phyloP scores from a whole-genome alignment of 2,113 vertebrate genomes.

The Hyla sarda region DNA sequence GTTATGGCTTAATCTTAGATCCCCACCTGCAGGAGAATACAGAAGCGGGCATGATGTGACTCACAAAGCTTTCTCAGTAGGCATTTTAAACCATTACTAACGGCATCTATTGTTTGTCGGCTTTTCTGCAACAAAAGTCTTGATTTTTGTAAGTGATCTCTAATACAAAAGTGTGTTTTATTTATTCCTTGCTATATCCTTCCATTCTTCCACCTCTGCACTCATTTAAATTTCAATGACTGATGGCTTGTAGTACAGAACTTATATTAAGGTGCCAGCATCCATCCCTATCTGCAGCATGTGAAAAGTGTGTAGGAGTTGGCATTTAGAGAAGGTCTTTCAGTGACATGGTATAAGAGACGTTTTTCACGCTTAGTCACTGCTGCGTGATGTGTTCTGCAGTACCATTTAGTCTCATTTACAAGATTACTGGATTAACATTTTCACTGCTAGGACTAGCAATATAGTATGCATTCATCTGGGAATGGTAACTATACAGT shows the following conservation, averaged over 20 bases:
- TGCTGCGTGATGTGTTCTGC: slow-evolving; percentile 64
- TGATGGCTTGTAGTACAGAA: slow-evolving; percentile 68
- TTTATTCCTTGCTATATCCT: slow-evolving; percentile 67
- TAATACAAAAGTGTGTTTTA: slow-evolving; percentile 61
- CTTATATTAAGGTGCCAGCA: slow-evolving; percentile 68
- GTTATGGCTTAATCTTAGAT: background rate
- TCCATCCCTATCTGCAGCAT: slow-evolving; percentile 66
- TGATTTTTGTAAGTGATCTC: slow-evolving; percentile 61
- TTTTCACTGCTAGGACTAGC: slow-evolving; percentile 64
- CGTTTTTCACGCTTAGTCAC: slow-evolving; percentile 68
- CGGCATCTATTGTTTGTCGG: slow-evolving; percentile 40
- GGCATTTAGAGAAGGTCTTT: slow-evolving; percentile 72
- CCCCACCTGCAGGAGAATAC: background rate
- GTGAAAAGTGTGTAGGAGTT: slow-evolving; percentile 68
- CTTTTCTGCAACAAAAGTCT: slow-evolving; percentile 14
- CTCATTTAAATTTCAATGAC: slow-evolving; percentile 74
- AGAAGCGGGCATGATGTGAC: background rate
- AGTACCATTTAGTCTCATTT: slow-evolving; percentile 59
- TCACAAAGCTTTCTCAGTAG: slow-evolving; percentile 13
- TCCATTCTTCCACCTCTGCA: slow-evolving; percentile 70
- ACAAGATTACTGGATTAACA: slow-evolving; percentile 63
- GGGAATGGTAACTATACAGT: background rate
- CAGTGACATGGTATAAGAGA: slow-evolving; percentile 66
- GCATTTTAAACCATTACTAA: slow-evolving; percentile 11
- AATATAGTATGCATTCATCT: background rate